These are phyloP conservation scores for Cremastinae sp. DNA, from an alignment of 2,888 invertebrate species.

Conservation along the genomic window DNA sequence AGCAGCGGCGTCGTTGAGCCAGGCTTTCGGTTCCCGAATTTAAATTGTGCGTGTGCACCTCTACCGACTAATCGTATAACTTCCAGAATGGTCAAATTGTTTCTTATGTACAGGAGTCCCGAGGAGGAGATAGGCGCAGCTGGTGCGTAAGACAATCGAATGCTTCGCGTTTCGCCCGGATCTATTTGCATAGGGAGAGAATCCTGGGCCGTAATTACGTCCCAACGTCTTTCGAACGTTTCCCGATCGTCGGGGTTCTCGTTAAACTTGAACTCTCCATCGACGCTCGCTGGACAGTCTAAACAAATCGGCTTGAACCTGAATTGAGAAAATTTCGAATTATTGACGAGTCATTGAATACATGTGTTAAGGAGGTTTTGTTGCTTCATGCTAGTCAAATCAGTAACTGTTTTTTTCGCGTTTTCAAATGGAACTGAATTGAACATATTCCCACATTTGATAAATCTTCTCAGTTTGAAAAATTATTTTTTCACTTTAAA, in stretches of 20 bases:
- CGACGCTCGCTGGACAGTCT: constrained; percentile 71
- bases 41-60: constrained; percentile 92
- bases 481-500: too few relatives aligned
- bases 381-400: too few relatives aligned
- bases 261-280: constrained; percentile 75
- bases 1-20: constrained; percentile 88
- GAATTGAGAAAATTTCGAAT: constrained; percentile 14
- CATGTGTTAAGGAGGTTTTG: not conserved
- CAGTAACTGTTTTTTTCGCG: too few relatives aligned
- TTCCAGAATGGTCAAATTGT: constrained; percentile 96
- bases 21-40: constrained; percentile 92
- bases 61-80: constrained; percentile 90
- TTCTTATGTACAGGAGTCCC: constrained; percentile 81
- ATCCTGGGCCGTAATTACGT: constrained; percentile 68
- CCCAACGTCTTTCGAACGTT: constrained; percentile 72
- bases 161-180: constrained; percentile 71
- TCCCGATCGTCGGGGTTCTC: constrained; percentile 66
- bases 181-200: constrained; percentile 73
- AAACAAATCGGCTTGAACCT: constrained; percentile 75
- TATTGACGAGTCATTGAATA: not conserved
- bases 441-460: too few relatives aligned
- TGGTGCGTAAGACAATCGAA: constrained; percentile 75
- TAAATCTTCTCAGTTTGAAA: too few relatives aligned
- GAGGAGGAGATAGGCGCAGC: constrained; percentile 71
- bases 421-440: too few relatives aligned